Percentiles rank a stretch among this genome's conserved stretches.
Evolutionary conservation across 2,888 invertebrate genomes (phyloP).

Genomic region (Philopedon plagiatum): DNA sequence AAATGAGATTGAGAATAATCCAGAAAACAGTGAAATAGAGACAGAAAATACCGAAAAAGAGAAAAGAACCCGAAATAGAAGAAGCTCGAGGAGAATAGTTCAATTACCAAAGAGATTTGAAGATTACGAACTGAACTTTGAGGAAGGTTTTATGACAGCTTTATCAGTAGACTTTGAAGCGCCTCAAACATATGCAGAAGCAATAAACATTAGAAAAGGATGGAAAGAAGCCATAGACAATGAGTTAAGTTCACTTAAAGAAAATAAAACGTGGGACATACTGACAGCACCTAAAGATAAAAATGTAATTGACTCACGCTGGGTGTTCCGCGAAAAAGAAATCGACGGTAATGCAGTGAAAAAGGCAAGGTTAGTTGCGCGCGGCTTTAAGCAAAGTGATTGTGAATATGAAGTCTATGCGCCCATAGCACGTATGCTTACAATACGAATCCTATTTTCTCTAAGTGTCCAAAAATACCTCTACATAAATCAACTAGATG

Average conservation of each 20-base stretch:
- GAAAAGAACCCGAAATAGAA: not conserved
- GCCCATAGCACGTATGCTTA: conserved; percentile 20
- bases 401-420: conserved; percentile 26
- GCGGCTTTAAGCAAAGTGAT: conserved; percentile 17
- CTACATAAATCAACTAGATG: conserved; percentile 24
- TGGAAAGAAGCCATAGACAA: too few relatives aligned
- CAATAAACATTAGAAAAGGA: conserved; percentile 20
- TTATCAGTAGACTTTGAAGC: conserved; percentile 23
- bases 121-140: conserved; percentile 41
- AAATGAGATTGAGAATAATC: not conserved
- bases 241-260: conserved; percentile 33
- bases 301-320: conserved; percentile 33
- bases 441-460: conserved; percentile 22
- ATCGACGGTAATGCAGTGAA: conserved; percentile 13
- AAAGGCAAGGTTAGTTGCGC: conserved; percentile 37
- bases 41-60: not conserved
- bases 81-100: not conserved
- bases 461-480: conserved; percentile 27
- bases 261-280: conserved; percentile 41
- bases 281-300: conserved; percentile 4
- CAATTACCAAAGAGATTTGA: conserved; percentile 25
- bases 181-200: conserved; percentile 35
- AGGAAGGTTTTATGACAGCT: conserved; percentile 29
- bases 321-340: conserved; percentile 34
- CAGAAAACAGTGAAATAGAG: not conserved